phyloP scores from a whole-genome alignment of 2,797 vertebrate species.

The Parambassis ranga region DNA sequence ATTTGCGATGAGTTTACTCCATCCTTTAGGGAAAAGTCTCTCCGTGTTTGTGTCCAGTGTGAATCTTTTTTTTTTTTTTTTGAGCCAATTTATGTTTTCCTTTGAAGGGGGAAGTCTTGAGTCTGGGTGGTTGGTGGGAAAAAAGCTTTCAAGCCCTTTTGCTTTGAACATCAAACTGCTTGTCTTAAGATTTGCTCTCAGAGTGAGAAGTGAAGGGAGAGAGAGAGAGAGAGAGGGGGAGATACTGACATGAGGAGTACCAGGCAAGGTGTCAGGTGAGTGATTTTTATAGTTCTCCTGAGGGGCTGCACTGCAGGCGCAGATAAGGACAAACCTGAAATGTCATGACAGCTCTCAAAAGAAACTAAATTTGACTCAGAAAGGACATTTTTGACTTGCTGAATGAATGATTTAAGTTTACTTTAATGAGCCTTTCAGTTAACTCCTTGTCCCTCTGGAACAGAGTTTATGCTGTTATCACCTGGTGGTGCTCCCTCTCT shows the following conservation, averaged over 20 bases:
- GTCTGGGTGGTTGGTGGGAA: constrained; percentile 64
- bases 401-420: constrained; percentile 92
- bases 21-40: constrained; percentile 41
- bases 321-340: constrained; percentile 74
- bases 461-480: constrained; percentile 84
- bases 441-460: constrained; percentile 86
- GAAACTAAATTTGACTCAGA: constrained; percentile 89
- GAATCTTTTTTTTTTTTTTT: constrained; percentile 68
- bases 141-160: constrained; percentile 71
- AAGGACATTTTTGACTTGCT: constrained; percentile 93
- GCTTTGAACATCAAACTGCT: constrained; percentile 75
- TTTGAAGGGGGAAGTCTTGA: constrained; percentile 64
- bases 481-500: constrained; percentile 80
- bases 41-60: constrained; percentile 66
- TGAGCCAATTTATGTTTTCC: constrained; percentile 70
- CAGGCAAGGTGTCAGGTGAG: constrained; percentile 60
- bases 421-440: constrained; percentile 95
- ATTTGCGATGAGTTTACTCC: constrained; percentile 44
- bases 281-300: constrained; percentile 65
- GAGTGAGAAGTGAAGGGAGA: constrained; percentile 48
- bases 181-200: constrained; percentile 71
- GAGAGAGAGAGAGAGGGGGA: not conserved
- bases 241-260: constrained; percentile 28
- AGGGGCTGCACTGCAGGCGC: constrained; percentile 55
- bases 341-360: constrained; percentile 78